Base-by-base conservation (phyloP, 2,888 invertebrate species). In the Dicyrtoma fusca region DNA sequence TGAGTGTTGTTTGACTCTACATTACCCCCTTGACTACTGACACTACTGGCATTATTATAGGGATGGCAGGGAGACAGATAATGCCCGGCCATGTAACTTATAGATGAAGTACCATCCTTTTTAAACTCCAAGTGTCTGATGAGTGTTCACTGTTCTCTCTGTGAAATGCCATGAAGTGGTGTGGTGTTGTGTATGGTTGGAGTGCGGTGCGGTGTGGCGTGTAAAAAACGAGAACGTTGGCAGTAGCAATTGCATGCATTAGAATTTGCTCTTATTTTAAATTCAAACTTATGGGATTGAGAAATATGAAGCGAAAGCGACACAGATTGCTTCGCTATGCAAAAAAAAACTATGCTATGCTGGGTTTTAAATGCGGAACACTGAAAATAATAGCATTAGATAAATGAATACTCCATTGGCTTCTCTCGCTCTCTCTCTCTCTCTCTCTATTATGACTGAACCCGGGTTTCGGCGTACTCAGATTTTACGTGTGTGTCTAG, bases 291-390 rank as follows among this genome's bases (percentile, higher is more conserved):
- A 64, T 64, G 64, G 64, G 64, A 51, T 64, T 47, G 47, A 51
- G 64, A 64, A 64, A 64, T 64, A 51, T 64, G 64, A 64, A 64
- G 64, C 64, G 64, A 64, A 49, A 26, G 64, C 64, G 64, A 64
- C 64, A 45, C 51, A 47, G 49, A 64, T 64, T 49, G 49, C 64
- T 64, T 23, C 47, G 64, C 47, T 64, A 49, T 64, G 25, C 49
- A 64, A 47, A 64, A 64, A 64, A 64, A 21, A 49, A 34, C 34
- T 34, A 34, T 34, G 34, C 34, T 34, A 49, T 64, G 64, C 45
- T 49, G 49, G 63, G 64, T 25, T 64, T 45, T 47, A 45, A 64
- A 47, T 64, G 64, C 64, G 64, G 64, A 63, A 47, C 63, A 45
- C 63, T 42, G 47, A 63, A 42, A 47, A 64, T 64, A 64, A 64